Conservation (phyloP, 2,113 vertebrate species). For the Halichoerus grypus region DNA sequence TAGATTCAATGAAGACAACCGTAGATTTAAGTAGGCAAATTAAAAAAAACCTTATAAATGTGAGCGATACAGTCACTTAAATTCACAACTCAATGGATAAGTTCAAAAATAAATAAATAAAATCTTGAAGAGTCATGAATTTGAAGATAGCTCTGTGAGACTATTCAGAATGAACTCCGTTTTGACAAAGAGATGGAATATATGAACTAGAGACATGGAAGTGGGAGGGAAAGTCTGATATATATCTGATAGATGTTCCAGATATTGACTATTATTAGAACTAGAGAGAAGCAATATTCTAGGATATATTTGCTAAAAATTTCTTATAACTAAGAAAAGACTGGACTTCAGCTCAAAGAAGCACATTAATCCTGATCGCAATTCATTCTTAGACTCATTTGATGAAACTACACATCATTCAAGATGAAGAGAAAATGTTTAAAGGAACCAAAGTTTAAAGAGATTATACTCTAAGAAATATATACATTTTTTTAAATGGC, state of each 20-base stretch:
- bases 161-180: neutral
- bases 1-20: neutral
- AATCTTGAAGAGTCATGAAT: neutral
- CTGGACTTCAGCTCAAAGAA: neutral
- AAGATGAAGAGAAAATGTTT: constrained; percentile 15
- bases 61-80: neutral
- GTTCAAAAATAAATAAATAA: neutral
- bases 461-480: neutral
- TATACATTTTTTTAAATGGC: neutral
- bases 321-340: neutral
- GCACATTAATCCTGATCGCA: neutral
- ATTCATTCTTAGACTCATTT: neutral
- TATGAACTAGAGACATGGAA: neutral
- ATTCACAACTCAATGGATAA: neutral
- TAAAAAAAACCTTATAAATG: neutral
- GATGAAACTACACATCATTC: neutral
- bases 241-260: no score
- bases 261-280: neutral
- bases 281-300: neutral
- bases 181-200: neutral
- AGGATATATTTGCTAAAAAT: neutral
- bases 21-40: neutral
- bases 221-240: no score
- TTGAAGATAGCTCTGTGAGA: neutral
- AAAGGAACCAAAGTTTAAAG: neutral